Base-by-base conservation (phyloP, 1,140 invertebrate species). In the Dreissena rostriformis region DNA sequence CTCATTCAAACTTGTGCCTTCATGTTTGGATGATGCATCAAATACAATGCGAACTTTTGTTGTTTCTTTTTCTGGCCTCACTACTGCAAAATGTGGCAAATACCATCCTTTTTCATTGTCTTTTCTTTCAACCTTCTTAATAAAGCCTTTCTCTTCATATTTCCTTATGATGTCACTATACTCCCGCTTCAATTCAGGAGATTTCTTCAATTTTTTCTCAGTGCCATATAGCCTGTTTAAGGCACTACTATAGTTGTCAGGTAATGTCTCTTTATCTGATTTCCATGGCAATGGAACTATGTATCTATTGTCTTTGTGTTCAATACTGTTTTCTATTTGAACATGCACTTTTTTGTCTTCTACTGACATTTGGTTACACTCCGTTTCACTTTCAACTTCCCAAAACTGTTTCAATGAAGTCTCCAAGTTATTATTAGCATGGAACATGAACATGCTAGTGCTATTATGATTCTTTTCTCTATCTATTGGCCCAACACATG, bases 31-130 rank as follows among this genome's bases (percentile, higher is more conserved):
- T 39, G 71, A 73, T 51, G 71, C 71, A 73, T 73, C 71, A 73
- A 73, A 73, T 10, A 73, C 71, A 19, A 73, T 53, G 17, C 71
- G 22, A n/a, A 73, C 51, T 53, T 73, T 73, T 29, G 71, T 73
- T 39, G 83, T 81, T 8, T 55, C 11, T 51, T 85, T 85, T 52
- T 85, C 83, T 17, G 66, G 77, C 19, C 61, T 26, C 12, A 85
- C 22, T 17, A 85, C 65, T 12, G 77, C 24, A 67, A 85, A 85
- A 66, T 85, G 83, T n/a, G 83, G 83, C 77, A 85, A 78, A 51
- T 65, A 80, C 83, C 83, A 85, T n/a, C 19, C 22, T 63, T 22
- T 15, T 24, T 65, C n/a, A 61, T 19, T n/a, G 2, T 61, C 22
- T 68, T 68, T 26, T 26, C n/a, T 6, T 68, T 26, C 67, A 28